These are phyloP conservation scores for Venusia cambrica DNA, from an alignment of 2,888 invertebrate genomes.

Conservation along the genomic window DNA sequence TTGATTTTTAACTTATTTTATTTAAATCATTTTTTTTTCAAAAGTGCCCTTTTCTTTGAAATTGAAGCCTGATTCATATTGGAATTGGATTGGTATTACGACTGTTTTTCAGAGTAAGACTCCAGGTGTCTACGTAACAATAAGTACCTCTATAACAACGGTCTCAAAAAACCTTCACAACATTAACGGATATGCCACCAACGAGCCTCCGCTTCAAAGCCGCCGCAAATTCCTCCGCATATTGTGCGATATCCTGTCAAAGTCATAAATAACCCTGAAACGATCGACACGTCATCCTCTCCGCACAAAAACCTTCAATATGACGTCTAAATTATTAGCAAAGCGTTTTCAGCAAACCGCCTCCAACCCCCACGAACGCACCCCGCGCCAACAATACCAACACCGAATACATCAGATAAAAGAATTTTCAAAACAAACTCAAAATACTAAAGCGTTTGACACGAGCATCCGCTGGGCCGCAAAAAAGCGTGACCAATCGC, in stretches of 20 bases:
- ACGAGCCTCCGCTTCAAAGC: conserved; percentile 63
- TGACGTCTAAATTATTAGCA: conserved; percentile 81
- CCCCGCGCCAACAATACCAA: conserved; percentile 65
- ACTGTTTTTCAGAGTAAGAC: no score
- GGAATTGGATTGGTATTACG: no score
- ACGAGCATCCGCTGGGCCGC: conserved; percentile 77
- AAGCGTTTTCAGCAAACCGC: conserved; percentile 64
- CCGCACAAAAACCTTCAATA: conserved; percentile 65
- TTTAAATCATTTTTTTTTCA: no score
- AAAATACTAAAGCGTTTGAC: conserved; percentile 81
- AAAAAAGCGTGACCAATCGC: conserved; percentile 69
- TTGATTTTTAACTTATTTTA: no score
- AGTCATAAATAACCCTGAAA: conserved; percentile 77
- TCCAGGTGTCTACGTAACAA: conserved; percentile 24
- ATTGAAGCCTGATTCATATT: conserved; percentile 2
- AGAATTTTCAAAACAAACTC: conserved; percentile 82
- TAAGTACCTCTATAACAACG: conserved; percentile 24
- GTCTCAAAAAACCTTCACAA: conserved; percentile 44
- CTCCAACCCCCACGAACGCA: conserved; percentile 74
- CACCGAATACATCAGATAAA: conserved; percentile 79
- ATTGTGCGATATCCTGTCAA: conserved; percentile 65
- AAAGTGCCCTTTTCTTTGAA: no score
- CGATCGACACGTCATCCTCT: conserved; percentile 62
- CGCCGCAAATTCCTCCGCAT: conserved; percentile 67
- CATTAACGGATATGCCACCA: conserved; percentile 76